Conservation (phyloP, 2,888 invertebrate species). For the Polia nebulosa region DNA sequence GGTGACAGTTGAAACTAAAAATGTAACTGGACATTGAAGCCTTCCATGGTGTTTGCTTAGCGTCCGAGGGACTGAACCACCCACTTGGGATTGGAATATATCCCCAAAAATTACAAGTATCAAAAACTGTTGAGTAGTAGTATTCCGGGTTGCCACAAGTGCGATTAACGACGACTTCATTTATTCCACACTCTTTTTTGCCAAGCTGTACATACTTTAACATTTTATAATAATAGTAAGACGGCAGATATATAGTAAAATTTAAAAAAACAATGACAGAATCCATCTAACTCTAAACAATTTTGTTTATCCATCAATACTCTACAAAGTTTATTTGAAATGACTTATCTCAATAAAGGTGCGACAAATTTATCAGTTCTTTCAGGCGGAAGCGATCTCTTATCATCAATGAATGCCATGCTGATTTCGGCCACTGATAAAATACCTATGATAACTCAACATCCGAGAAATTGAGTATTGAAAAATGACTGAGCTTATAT, state of each 20-base stretch:
- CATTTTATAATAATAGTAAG: neutral
- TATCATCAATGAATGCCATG: conserved; percentile 10
- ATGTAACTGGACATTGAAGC: too few relatives aligned
- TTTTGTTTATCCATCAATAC: conserved; percentile 1
- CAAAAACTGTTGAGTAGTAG: too few relatives aligned
- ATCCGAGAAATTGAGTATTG: neutral
- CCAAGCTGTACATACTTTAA: neutral
- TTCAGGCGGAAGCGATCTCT: conserved; percentile 32
- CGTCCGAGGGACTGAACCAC: too few relatives aligned
- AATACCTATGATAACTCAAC: conserved; percentile 14
- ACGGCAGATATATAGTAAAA: neutral
- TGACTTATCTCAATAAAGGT: conserved; percentile 16
- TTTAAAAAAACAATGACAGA: conserved; percentile 5
- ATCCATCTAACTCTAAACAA: conserved; percentile 4
- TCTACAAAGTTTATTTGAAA: neutral
- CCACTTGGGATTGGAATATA: too few relatives aligned
- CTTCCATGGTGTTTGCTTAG: too few relatives aligned
- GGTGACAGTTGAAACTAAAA: too few relatives aligned
- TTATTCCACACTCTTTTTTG: neutral
- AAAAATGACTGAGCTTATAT: neutral
- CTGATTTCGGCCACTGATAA: conserved; percentile 20
- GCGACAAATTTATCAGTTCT: neutral
- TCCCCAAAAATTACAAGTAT: too few relatives aligned
- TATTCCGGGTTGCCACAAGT: too few relatives aligned
- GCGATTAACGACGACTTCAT: too few relatives aligned